A percentile compares a stretch with the other conserved stretches of the same genome.
Evolutionary conservation across 1,140 invertebrate genomes (phyloP).

Genomic region (Brachionus calyciflorus): DNA sequence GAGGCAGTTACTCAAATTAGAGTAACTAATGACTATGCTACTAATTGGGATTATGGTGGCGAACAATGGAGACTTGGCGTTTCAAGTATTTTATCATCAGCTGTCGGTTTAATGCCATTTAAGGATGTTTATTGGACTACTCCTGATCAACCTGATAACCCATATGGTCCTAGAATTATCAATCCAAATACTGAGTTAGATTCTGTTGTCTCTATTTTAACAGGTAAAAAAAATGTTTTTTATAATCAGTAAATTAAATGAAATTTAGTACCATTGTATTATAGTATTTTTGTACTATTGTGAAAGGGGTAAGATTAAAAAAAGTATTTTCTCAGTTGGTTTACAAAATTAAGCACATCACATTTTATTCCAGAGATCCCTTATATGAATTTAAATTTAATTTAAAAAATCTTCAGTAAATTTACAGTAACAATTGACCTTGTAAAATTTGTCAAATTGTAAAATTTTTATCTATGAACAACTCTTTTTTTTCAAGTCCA

Average conservation of each 20-base stretch:
- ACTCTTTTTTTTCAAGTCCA: too few species aligned
- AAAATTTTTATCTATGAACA: too few species aligned
- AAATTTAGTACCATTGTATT: too few species aligned
- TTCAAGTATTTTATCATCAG: constrained; percentile 53
- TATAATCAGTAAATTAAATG: background rate
- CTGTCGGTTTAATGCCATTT: constrained; percentile 53
- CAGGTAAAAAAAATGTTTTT: background rate
- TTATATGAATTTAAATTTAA: too few species aligned
- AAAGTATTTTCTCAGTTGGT: too few species aligned
- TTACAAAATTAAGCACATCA: too few species aligned
- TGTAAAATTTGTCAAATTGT: too few species aligned
- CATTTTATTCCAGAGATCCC: too few species aligned
- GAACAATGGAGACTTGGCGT: constrained; percentile 55
- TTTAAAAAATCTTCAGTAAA: too few species aligned
- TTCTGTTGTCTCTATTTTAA: constrained; percentile 51
- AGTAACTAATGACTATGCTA: constrained; percentile 46
- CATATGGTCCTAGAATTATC: constrained; percentile 47
- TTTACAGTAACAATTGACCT: too few species aligned
- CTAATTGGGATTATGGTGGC: constrained; percentile 24
- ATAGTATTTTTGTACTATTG: too few species aligned
- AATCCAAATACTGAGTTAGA: constrained; percentile 50
- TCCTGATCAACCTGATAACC: constrained; percentile 52
- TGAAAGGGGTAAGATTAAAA: too few species aligned
- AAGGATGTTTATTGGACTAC: constrained; percentile 58
- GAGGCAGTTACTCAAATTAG: constrained; percentile 49